These are phyloP conservation scores for Phymanthus crucifer DNA, from an alignment of 92 coral and sea anemone species.

Conservation along the genomic window DNA sequence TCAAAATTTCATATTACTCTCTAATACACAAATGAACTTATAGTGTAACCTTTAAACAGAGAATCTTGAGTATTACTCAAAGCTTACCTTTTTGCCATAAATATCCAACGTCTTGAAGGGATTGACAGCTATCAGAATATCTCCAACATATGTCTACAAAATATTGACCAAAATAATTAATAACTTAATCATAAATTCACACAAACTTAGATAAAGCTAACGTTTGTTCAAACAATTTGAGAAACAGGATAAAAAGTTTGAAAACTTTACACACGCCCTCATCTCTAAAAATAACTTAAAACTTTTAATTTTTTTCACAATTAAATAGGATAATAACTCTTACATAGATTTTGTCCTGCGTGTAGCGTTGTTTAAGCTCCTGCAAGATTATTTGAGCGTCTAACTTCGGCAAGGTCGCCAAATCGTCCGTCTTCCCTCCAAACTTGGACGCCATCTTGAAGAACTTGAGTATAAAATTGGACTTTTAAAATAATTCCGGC, in stretches of 20 bases:
- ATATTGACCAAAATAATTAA: not conserved
- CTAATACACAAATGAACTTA: no score
- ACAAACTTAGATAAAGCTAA: not conserved
- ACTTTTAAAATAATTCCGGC: constrained; percentile 19
- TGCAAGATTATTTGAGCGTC: constrained; percentile 67
- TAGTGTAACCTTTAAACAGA: no score
- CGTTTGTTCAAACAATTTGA: not conserved
- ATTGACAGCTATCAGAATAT: constrained; percentile 81
- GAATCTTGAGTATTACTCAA: not conserved
- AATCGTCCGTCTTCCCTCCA: constrained; percentile 54
- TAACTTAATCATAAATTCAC: not conserved
- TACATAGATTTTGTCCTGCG: constrained; percentile 73
- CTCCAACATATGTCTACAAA: constrained; percentile 80
- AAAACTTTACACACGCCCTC: constrained; percentile 6
- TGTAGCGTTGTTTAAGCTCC: constrained; percentile 68
- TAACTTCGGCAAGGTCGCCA: constrained; percentile 72
- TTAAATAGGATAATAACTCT: constrained; percentile 18
- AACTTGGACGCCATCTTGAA: constrained; percentile 25
- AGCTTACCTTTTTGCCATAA: constrained; percentile 73
- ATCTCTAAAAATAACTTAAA: not conserved
- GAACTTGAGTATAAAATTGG: not conserved
- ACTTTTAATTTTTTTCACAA: not conserved
- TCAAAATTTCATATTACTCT: no score
- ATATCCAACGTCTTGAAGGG: constrained; percentile 77
- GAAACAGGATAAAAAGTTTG: no score